Base-by-base conservation (phyloP, 2,113 vertebrate genomes). In the Aptenodytes forsteri region DNA sequence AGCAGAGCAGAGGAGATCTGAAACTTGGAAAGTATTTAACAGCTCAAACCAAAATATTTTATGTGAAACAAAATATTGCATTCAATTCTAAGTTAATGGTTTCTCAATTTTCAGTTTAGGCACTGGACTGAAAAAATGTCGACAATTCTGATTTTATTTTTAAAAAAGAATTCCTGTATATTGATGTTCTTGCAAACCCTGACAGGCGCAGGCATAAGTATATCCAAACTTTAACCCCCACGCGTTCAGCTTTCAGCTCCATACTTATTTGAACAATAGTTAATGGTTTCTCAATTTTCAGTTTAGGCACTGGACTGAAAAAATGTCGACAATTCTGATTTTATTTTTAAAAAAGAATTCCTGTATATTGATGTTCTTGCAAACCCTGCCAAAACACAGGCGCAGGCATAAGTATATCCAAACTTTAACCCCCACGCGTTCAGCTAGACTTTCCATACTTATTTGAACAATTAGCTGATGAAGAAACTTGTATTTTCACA, bases 41-140 rank as follows among this genome's bases (percentile, higher is more conserved):
- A 94, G 62, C 82, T 94, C 75, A 49, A 69, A 95, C 40, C 58
- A 83, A 95, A 97, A 92, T 72, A 93, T 93, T 97, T 91, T 44
- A 44, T 46, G 49, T 72, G 66, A 85, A 95, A 77, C 46, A 88
- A 94, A 96, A 91, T 46, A 72, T 44, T 92, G 87, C 44, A 23
- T 83, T 93, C 44, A 50, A 50, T 72, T 82, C 73, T 22, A n/a
- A 95, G 82, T 80, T 90, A 84, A 85, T 88, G 23, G 75, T 69
- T 82, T 80, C 62, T 87, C 55, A 52, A 25, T 76, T 81, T 78
- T 55, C 66, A 50, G 44, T 62, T 75, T 27, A 76, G 83, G 62
- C 64, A 22, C 46, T 32, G 46, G 71, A 38, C 30, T 76, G 66
- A 34, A 55, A 69, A 67, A 70, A 47, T 2, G 22, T 14, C 9